Conservation (phyloP, 2,113 vertebrate species). For the Gymnorhina tibicen region DNA sequence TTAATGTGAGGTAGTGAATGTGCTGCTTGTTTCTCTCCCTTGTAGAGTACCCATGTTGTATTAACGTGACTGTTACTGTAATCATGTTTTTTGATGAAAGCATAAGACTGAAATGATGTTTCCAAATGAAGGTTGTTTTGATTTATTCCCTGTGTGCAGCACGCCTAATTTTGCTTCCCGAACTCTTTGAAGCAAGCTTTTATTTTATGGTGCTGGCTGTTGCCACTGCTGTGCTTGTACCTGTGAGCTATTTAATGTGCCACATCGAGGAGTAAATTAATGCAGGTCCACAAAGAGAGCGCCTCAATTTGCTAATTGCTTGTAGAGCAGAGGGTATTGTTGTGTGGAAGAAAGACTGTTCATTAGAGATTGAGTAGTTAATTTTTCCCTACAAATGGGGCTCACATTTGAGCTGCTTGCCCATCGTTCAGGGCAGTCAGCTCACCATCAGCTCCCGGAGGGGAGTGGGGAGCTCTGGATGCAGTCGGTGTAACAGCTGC, state of each 20-base stretch:
- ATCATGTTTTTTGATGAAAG: conserved; percentile 46
- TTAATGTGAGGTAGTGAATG: background rate
- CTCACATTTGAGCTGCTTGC: background rate
- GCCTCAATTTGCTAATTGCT: conserved; percentile 57
- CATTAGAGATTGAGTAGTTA: conserved; percentile 20
- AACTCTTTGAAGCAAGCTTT: conserved; percentile 26
- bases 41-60: background rate
- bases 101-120: conserved; percentile 23
- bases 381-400: background rate
- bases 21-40: background rate
- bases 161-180: background rate
- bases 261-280: conserved; percentile 31
- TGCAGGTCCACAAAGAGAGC: conserved; percentile 24
- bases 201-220: conserved; percentile 7
- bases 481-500: background rate
- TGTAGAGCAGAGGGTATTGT: conserved; percentile 20
- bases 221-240: background rate
- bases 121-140: conserved; percentile 41
- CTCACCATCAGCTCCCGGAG: background rate
- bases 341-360: conserved; percentile 10
- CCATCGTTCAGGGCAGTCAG: background rate
- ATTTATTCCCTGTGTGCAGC: conserved; percentile 23
- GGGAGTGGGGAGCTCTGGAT: background rate
- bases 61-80: background rate
- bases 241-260: conserved; percentile 39